phyloP scores from a whole-genome alignment of 2,113 vertebrate genomes.

The Coregonus clupeaformis region DNA sequence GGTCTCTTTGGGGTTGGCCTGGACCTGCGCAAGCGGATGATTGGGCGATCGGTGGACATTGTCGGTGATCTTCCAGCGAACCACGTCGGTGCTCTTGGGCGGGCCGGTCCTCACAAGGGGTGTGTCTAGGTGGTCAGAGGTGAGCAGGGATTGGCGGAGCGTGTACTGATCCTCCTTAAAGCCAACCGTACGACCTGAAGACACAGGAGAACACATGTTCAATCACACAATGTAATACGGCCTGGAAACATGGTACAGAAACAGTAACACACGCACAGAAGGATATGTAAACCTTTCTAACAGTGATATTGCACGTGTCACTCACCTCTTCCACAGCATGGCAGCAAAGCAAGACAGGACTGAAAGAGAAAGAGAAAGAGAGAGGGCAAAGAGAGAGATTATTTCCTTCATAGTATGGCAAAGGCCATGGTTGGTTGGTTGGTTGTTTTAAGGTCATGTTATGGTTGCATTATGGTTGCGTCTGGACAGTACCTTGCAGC shows the following conservation, averaged over 20 bases:
- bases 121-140: conserved; percentile 89
- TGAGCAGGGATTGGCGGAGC: conserved; percentile 86
- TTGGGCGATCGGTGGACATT: conserved; percentile 82
- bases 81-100: conserved; percentile 83
- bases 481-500: conserved; percentile 82
- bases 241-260: not conserved
- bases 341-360: conserved; percentile 88
- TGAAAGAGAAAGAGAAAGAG: conserved; percentile 50
- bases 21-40: conserved; percentile 62
- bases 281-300: not conserved
- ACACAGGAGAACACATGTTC: not conserved
- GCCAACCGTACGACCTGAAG: conserved; percentile 87
- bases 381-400: not conserved
- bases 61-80: conserved; percentile 93
- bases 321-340: conserved; percentile 88
- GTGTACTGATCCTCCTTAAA: conserved; percentile 96
- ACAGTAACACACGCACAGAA: too few relatives aligned
- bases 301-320: not conserved
- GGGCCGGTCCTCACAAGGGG: conserved; percentile 86
- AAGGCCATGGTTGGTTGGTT: not conserved
- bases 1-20: conserved; percentile 80
- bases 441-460: not conserved
- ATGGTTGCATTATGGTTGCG: too few relatives aligned
- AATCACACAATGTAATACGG: not conserved
- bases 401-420: conserved; percentile 8